phyloP scores from a whole-genome alignment of 2,888 invertebrate genomes.

The Acanthoscelides obtectus region DNA sequence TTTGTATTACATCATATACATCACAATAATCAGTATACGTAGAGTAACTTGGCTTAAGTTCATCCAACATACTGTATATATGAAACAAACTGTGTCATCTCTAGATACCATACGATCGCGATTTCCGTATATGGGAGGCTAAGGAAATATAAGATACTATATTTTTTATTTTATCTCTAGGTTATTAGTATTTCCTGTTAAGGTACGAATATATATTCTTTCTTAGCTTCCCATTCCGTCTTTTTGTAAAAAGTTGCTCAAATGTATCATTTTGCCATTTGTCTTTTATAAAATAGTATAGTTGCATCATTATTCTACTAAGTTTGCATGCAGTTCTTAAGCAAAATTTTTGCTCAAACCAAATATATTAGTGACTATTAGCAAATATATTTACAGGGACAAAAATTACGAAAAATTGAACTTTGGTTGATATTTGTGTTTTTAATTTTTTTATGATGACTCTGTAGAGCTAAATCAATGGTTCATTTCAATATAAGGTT shows the following conservation, averaged over 20 bases:
- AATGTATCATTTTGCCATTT: conserved; percentile 1
- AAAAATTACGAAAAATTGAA: not conserved
- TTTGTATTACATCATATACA: not conserved
- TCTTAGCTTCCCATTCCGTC: too few relatives aligned
- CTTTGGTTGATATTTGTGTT: not conserved
- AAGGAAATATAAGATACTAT: too few relatives aligned
- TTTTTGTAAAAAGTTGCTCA: conserved; percentile 1
- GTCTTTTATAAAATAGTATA: not conserved
- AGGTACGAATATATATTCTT: too few relatives aligned
- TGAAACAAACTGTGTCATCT: not conserved
- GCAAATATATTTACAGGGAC: not conserved
- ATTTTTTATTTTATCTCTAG: too few relatives aligned
- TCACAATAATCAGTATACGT: not conserved
- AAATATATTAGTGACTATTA: conserved; percentile 7
- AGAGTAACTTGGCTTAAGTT: not conserved
- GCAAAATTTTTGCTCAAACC: conserved; percentile 12
- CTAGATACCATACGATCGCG: not conserved
- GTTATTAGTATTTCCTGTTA: too few relatives aligned
- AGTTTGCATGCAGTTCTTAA: conserved; percentile 3
- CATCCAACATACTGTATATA: not conserved
- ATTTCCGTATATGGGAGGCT: not conserved
- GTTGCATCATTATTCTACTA: not conserved
- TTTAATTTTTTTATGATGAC: not conserved
- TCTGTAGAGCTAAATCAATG: not conserved
- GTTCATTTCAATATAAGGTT: not conserved